These are phyloP conservation scores for Coturnix japonica DNA, from an alignment of 2,113 vertebrate species.

Conservation along the genomic window DNA sequence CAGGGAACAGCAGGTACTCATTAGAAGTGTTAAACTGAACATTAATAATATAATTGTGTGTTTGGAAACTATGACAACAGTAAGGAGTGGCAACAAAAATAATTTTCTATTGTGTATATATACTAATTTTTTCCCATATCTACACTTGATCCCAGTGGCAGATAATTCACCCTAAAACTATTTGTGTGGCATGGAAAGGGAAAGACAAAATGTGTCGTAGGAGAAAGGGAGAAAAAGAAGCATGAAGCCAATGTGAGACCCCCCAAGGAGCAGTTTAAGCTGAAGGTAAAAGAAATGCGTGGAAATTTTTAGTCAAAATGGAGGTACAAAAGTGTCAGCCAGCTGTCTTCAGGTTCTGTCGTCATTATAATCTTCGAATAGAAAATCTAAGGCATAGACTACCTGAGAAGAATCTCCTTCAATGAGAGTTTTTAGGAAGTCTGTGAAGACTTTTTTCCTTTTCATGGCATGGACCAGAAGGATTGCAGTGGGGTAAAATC, in stretches of 20 bases:
- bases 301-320: not conserved
- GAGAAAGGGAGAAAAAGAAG: not conserved
- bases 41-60: conserved; percentile 43
- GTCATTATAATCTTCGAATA: not conserved
- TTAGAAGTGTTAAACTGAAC: conserved; percentile 57
- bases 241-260: not conserved
- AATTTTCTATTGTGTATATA: not conserved
- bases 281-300: not conserved
- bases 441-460: not conserved
- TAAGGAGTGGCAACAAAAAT: not conserved
- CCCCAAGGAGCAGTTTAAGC: not conserved
- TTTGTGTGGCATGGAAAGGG: not conserved
- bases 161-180: not conserved
- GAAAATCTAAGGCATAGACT: not conserved
- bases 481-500: not conserved
- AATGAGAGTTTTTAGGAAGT: not conserved
- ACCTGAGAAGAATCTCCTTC: not conserved
- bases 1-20: conserved; percentile 51
- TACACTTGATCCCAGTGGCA: not conserved
- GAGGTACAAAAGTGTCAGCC: not conserved
- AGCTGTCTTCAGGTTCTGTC: not conserved
- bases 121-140: not conserved
- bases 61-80: conserved; percentile 34
- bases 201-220: not conserved
- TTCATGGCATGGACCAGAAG: not conserved